phyloP scores from a whole-genome alignment of 1,140 invertebrate species.

The Drosophila obscura region DNA sequence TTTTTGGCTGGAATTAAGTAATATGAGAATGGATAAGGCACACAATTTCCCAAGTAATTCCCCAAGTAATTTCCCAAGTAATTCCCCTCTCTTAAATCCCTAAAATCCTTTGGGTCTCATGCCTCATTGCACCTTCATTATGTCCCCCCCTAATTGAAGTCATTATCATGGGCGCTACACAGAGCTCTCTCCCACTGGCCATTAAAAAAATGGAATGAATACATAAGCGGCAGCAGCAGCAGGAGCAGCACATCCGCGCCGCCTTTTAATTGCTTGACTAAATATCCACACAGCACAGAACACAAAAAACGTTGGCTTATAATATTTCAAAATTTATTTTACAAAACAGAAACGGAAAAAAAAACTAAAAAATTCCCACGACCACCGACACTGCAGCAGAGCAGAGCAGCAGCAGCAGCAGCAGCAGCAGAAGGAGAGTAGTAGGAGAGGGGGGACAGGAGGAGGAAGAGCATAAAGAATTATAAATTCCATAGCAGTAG shows the following conservation, averaged over 20 bases:
- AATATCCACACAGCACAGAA: conserved; percentile 41
- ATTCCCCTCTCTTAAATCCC: neutral
- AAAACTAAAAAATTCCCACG: conserved; percentile 63
- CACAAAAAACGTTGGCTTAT: conserved; percentile 32
- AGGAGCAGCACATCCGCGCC: neutral
- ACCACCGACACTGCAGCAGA: conserved; percentile 45
- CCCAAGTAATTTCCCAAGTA: conserved; percentile 1
- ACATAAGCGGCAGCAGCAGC: neutral
- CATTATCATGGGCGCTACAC: conserved; percentile 25
- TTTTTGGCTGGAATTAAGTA: no score
- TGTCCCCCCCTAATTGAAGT: conserved; percentile 39
- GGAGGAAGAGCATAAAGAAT: conserved; percentile 52
- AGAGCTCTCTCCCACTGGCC: conserved; percentile 20
- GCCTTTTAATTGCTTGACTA: conserved; percentile 50
- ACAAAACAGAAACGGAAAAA: conserved; percentile 13
- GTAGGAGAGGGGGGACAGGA: no score
- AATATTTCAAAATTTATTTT: conserved; percentile 43
- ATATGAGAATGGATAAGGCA: no score
- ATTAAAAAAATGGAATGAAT: conserved; percentile 33
- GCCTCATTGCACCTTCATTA: conserved; percentile 39
- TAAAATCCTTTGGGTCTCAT: conserved; percentile 11
- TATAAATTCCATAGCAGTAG: conserved; percentile 62
- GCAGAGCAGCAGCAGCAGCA: no score
- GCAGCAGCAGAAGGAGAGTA: no score
- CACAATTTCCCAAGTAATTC: no score